Evolutionary conservation across 53 echinoderm and acorn worm species (phyloP).

Genomic region (Holothuria scabra): DNA sequence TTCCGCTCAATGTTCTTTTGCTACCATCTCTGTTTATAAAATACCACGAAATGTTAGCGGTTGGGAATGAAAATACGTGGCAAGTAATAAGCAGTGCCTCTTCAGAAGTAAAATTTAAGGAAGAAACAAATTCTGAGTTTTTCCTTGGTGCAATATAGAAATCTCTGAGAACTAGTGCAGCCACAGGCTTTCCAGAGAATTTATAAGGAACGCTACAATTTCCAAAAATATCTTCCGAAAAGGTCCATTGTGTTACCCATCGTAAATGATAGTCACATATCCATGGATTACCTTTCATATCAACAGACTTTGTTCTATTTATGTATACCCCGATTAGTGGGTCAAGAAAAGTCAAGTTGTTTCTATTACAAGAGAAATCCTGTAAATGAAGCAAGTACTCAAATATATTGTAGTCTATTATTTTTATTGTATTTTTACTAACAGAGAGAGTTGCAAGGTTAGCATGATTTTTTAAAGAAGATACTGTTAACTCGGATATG

Average conservation of each 20-base stretch:
- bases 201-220: background rate
- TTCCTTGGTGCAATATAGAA: background rate
- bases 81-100: background rate
- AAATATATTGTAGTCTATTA: background rate
- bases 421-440: background rate
- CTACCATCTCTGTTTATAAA: background rate
- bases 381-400: background rate
- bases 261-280: background rate
- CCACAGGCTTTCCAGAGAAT: background rate
- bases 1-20: background rate
- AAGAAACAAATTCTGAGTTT: background rate
- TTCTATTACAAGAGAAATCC: background rate
- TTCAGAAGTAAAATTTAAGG: background rate
- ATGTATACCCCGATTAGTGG: background rate
- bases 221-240: slow-evolving; percentile 11
- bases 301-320: background rate
- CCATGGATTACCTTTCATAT: background rate
- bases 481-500: background rate
- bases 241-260: background rate
- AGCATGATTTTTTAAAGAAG: background rate
- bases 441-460: background rate
- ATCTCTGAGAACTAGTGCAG: background rate
- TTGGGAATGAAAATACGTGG: background rate
- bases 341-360: background rate
- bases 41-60: background rate